Conservation (phyloP, 2,113 vertebrate species). For the Rallus limicola region DNA sequence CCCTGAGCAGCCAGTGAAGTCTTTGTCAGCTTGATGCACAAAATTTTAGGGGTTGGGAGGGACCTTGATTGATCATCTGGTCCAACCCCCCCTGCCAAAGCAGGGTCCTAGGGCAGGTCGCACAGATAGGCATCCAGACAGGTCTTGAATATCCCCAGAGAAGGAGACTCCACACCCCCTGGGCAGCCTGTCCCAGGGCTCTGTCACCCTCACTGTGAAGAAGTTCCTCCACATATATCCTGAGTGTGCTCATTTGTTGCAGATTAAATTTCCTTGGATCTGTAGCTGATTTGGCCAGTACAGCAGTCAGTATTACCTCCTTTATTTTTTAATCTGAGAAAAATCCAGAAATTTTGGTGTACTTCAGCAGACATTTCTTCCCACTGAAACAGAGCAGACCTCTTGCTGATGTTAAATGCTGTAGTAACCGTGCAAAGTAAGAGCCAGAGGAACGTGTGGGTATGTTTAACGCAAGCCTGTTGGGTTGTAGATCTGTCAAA, state of each 20-base stretch:
- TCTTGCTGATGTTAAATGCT: not conserved
- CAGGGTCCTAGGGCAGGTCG: too few relatives aligned
- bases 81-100: too few relatives aligned
- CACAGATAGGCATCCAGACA: too few relatives aligned
- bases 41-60: too few relatives aligned
- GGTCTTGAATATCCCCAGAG: too few relatives aligned
- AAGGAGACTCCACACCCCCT: too few relatives aligned
- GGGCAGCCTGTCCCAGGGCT: too few relatives aligned
- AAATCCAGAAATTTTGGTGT: not conserved
- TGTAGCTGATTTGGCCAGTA: not conserved
- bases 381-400: not conserved
- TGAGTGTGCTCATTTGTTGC: not conserved
- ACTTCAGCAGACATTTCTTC: not conserved
- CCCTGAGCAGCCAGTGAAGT: not conserved
- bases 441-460: not conserved
- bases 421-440: not conserved
- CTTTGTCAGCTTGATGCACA: not conserved
- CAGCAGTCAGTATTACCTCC: not conserved
- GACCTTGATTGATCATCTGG: too few relatives aligned
- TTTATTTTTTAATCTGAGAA: not conserved
- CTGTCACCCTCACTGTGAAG: too few relatives aligned
- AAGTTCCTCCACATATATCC: too few relatives aligned
- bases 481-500: constrained; percentile 2
- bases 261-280: not conserved
- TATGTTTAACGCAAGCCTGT: not conserved